These are phyloP conservation scores for Galago senegalensis DNA, from an alignment of 2,797 vertebrate genomes.

Conservation along the genomic window DNA sequence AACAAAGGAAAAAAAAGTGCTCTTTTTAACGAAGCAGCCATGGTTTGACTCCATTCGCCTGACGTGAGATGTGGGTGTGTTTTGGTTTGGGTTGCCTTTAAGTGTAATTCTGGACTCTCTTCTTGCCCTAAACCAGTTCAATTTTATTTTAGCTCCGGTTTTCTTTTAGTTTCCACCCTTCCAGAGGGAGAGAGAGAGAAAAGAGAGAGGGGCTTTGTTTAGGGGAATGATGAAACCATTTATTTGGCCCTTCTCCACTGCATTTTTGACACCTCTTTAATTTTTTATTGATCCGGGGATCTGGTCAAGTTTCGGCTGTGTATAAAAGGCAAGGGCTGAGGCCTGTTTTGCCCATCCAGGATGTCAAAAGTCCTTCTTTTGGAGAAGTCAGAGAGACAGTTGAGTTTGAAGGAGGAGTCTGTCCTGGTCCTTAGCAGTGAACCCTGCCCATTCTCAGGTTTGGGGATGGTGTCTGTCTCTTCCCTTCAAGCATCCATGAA, in stretches of 20 bases:
- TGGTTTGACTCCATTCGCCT: not conserved
- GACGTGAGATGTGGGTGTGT: not conserved
- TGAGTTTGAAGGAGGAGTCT: not conserved
- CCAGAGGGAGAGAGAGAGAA: not conserved
- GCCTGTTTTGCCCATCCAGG: conserved; percentile 52
- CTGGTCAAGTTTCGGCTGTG: conserved; percentile 32
- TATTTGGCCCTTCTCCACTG: conserved; percentile 31
- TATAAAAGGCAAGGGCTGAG: not conserved
- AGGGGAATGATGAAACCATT: conserved; percentile 58
- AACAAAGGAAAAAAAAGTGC: rapidly evolving
- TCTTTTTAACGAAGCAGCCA: not conserved
- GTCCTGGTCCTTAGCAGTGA: not conserved
- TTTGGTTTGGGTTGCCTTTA: not conserved
- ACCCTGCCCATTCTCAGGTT: conserved; percentile 39
- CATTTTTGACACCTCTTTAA: conserved; percentile 80
- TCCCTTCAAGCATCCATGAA: conserved; percentile 78
- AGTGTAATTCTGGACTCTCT: not conserved
- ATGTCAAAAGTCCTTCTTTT: not conserved
- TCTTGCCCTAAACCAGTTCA: not conserved
- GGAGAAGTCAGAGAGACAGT: not conserved
- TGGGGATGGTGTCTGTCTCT: conserved; percentile 76
- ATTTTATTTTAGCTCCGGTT: not conserved
- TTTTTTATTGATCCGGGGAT: conserved; percentile 44
- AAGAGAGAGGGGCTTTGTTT: not conserved
- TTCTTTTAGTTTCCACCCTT: conserved; percentile 43